phyloP scores from a whole-genome alignment of 2,113 vertebrate species.

The Pterocles gutturalis region DNA sequence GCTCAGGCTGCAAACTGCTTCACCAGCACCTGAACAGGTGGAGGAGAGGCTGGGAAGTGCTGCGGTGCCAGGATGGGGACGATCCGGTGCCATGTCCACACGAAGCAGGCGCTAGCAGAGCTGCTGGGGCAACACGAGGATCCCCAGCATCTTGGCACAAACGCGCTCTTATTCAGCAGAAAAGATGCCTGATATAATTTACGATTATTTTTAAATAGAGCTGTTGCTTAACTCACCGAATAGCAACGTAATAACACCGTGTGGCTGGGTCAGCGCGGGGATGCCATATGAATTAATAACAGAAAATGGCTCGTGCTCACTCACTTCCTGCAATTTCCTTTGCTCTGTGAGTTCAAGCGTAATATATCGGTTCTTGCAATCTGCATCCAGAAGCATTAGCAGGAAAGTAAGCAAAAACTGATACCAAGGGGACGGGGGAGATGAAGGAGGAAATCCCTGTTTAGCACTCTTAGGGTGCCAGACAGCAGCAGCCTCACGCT shows the following conservation, averaged over 20 bases:
- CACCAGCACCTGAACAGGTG: not conserved
- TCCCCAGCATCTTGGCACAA: slow-evolving; percentile 10
- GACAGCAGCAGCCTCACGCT: not conserved
- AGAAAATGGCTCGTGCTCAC: slow-evolving; percentile 43
- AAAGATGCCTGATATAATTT: not conserved
- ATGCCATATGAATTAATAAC: slow-evolving; percentile 51
- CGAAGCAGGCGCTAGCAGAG: rapidly evolving
- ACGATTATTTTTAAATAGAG: slow-evolving; percentile 46
- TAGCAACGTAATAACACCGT: not conserved
- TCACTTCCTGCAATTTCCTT: slow-evolving; percentile 64
- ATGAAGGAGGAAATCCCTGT: slow-evolving; percentile 15
- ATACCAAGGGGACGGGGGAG: not conserved
- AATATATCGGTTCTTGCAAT: not conserved
- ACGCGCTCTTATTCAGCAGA: slow-evolving; percentile 31
- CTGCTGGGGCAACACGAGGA: not conserved
- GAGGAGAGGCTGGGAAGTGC: not conserved
- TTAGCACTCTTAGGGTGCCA: not conserved
- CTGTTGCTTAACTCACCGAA: slow-evolving; percentile 12
- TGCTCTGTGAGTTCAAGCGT: not conserved
- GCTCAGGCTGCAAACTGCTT: not conserved
- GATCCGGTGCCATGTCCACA: not conserved
- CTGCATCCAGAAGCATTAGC: not conserved
- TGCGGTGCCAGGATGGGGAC: not conserved
- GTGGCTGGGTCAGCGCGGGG: slow-evolving; percentile 33
- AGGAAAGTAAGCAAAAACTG: not conserved